A percentile compares a stretch with the other conserved stretches of the same genome.
Conservation (phyloP, 37 sponge, comb jelly and placozoan genomes). For the Aphrocallistes beatrix region DNA sequence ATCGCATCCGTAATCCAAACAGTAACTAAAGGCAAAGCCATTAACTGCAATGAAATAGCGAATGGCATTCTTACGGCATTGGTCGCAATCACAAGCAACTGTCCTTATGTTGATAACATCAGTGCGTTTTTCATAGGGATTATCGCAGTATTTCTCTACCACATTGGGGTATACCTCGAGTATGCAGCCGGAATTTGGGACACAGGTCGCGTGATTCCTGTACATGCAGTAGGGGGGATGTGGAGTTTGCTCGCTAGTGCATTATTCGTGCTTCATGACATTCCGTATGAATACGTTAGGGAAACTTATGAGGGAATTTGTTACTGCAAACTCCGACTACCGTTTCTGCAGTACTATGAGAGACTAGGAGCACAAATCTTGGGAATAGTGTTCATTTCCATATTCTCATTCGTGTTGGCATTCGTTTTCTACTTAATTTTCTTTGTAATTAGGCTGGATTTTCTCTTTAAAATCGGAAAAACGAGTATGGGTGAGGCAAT, state of each 20-base stretch:
- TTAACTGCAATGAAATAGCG: conserved; percentile 55
- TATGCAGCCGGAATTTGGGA: conserved; percentile 57
- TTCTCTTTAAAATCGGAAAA: background rate
- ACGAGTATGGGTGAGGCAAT: background rate
- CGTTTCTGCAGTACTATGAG: conserved; percentile 17
- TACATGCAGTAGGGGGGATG: conserved; percentile 59
- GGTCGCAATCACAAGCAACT: conserved; percentile 50
- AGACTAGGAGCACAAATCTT: background rate
- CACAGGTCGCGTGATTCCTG: conserved; percentile 81
- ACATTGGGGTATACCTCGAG: conserved; percentile 62
- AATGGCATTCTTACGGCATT: conserved; percentile 48
- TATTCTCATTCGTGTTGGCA: background rate
- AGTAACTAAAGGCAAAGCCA: conserved; percentile 19
- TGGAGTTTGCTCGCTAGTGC: conserved; percentile 49
- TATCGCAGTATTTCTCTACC: conserved; percentile 69
- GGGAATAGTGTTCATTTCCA: background rate
- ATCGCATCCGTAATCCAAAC: conserved; percentile 49
- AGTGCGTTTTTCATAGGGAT: conserved; percentile 42
- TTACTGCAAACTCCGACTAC: conserved; percentile 52
- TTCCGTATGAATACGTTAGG: background rate
- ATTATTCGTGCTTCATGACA: conserved; percentile 40
- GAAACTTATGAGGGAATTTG: conserved; percentile 69
- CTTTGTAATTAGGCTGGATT: background rate
- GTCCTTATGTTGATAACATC: conserved; percentile 42
- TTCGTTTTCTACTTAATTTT: background rate